Conservation (phyloP, 2,888 invertebrate species). For the Arrhopalites spinosus region DNA sequence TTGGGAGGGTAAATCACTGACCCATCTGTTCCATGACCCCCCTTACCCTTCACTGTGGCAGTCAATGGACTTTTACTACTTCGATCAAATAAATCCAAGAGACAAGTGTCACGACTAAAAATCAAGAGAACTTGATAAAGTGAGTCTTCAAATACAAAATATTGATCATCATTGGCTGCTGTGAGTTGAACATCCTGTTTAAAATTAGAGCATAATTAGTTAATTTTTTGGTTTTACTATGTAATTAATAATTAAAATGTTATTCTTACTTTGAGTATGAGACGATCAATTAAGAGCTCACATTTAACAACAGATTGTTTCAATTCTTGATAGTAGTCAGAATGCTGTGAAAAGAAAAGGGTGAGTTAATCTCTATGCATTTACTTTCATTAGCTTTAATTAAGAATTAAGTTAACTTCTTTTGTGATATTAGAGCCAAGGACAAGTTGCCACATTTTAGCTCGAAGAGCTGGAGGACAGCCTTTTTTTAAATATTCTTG, state of each 20-base stretch:
- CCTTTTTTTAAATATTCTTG: slow-evolving; percentile 89
- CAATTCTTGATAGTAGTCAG: slow-evolving; percentile 76
- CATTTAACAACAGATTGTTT: slow-evolving; percentile 82
- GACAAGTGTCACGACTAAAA: slow-evolving; percentile 85
- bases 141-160: slow-evolving; percentile 96
- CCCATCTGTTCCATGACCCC: slow-evolving; percentile 65
- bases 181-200: slow-evolving; percentile 85
- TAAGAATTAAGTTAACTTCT: slow-evolving; percentile 60
- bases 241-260: neutral
- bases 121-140: slow-evolving; percentile 90
- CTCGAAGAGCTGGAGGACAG: slow-evolving; percentile 78
- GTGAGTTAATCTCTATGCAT: neutral
- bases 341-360: slow-evolving; percentile 65
- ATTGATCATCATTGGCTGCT: slow-evolving; percentile 96
- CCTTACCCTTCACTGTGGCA: slow-evolving; percentile 74
- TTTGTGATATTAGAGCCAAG: slow-evolving; percentile 69
- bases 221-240: too few species aligned
- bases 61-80: slow-evolving; percentile 70
- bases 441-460: slow-evolving; percentile 83
- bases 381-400: neutral
- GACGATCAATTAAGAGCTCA: slow-evolving; percentile 90
- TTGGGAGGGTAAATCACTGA: slow-evolving; percentile 86
- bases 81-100: slow-evolving; percentile 71
- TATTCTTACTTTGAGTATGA: slow-evolving; percentile 78
- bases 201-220: neutral